Evolutionary conservation across 2,113 vertebrate genomes (phyloP).

Genomic region (Chamaea fasciata): DNA sequence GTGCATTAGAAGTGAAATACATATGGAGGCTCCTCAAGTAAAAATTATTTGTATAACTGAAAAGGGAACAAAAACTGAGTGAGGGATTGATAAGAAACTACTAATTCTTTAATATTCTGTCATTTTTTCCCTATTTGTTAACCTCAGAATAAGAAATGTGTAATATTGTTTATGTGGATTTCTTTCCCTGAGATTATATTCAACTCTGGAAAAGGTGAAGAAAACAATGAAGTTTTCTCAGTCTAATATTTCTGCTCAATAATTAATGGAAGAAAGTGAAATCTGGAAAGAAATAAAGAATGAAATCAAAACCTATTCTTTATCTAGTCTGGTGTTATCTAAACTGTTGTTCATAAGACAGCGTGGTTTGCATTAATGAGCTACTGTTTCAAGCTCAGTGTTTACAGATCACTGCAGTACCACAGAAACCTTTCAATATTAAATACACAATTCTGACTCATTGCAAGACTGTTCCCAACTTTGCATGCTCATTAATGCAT

Average conservation of each 20-base stretch:
- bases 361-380: background rate
- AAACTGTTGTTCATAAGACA: background rate
- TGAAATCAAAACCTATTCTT: background rate
- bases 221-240: background rate
- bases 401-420: background rate
- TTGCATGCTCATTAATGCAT: background rate
- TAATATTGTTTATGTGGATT: background rate
- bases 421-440: background rate
- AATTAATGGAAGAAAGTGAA: background rate
- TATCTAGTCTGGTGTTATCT: background rate
- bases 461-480: background rate
- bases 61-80: background rate
- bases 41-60: background rate
- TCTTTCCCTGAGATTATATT: background rate
- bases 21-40: background rate
- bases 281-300: background rate
- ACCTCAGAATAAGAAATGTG: background rate
- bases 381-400: background rate
- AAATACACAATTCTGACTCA: background rate
- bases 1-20: background rate
- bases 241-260: background rate
- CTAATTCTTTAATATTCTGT: background rate
- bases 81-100: background rate
- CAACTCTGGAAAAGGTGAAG: background rate
- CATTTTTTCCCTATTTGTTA: background rate